Percentiles rank a stretch among this genome's conserved stretches.
Conservation (phyloP, 2,113 vertebrate species). For the Mesembrinibis cayennensis region DNA sequence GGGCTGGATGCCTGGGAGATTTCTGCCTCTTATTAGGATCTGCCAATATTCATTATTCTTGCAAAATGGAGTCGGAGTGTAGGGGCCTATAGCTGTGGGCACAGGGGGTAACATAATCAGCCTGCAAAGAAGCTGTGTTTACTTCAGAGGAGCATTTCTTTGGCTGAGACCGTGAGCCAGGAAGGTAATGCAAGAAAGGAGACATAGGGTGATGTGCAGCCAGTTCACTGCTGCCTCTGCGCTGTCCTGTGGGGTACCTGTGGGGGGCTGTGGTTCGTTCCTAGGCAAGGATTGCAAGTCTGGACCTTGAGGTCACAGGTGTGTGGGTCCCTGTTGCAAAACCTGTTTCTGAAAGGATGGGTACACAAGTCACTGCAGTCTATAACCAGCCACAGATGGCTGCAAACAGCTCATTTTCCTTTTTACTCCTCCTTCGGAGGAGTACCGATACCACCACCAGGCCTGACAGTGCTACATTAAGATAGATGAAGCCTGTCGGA, state of each 20-base stretch:
- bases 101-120: not conserved
- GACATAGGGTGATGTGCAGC: too few relatives aligned
- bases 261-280: not conserved
- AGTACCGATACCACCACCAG: rapidly evolving
- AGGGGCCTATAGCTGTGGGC: not conserved
- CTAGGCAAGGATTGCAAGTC: not conserved
- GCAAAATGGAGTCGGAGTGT: rapidly evolving
- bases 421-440: not conserved
- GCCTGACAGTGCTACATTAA: not conserved
- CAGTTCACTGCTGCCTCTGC: not conserved
- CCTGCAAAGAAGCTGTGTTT: not conserved
- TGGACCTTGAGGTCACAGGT: not conserved
- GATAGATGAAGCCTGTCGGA: not conserved
- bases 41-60: not conserved
- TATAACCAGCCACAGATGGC: not conserved
- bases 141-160: not conserved
- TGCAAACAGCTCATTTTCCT: not conserved
- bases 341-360: not conserved
- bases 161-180: not conserved
- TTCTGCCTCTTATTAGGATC: not conserved
- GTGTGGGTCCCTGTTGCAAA: not conserved
- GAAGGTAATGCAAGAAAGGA: not conserved
- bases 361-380: not conserved
- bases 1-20: not conserved
- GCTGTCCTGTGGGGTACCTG: not conserved